Percentiles rank a stretch among this genome's conserved stretches.
phyloP scores from a whole-genome alignment of 2,113 vertebrate species.

The Ia io region DNA sequence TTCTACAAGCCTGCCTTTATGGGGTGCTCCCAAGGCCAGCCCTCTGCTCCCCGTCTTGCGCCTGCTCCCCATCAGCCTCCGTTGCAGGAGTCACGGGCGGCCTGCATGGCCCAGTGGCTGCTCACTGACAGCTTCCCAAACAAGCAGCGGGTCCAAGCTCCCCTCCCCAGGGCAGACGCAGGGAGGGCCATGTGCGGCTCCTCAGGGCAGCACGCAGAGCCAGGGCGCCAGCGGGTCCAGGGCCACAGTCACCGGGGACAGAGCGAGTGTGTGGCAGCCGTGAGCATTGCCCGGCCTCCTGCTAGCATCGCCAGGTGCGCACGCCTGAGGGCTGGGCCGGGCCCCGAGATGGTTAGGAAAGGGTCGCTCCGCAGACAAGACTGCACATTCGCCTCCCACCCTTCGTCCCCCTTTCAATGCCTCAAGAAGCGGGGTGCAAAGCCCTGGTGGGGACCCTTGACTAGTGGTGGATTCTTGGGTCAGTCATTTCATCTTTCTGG shows the following conservation, averaged over 20 bases:
- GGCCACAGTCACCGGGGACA: background rate
- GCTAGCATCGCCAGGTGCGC: too few relatives aligned
- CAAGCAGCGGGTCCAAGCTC: background rate
- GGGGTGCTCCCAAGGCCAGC: background rate
- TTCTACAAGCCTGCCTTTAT: background rate
- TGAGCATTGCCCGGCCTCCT: background rate
- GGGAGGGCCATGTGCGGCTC: background rate
- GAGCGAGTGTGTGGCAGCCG: background rate
- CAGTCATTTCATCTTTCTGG: background rate
- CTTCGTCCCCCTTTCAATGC: too few relatives aligned
- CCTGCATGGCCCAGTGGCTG: background rate
- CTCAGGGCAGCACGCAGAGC: background rate
- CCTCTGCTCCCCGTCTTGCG: too few relatives aligned
- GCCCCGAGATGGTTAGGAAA: background rate
- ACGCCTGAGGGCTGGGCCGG: rapidly evolving
- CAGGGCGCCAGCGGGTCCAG: background rate
- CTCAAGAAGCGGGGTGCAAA: background rate
- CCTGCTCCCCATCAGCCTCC: background rate
- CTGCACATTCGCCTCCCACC: background rate
- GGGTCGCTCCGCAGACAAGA: background rate
- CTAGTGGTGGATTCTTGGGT: rapidly evolving
- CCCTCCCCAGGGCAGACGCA: background rate
- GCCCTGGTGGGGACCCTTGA: background rate
- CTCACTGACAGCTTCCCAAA: background rate
- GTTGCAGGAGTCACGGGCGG: rapidly evolving